Evolutionary conservation across 2,797 vertebrate genomes (phyloP).

Genomic region (Sphenopsis melanotis): DNA sequence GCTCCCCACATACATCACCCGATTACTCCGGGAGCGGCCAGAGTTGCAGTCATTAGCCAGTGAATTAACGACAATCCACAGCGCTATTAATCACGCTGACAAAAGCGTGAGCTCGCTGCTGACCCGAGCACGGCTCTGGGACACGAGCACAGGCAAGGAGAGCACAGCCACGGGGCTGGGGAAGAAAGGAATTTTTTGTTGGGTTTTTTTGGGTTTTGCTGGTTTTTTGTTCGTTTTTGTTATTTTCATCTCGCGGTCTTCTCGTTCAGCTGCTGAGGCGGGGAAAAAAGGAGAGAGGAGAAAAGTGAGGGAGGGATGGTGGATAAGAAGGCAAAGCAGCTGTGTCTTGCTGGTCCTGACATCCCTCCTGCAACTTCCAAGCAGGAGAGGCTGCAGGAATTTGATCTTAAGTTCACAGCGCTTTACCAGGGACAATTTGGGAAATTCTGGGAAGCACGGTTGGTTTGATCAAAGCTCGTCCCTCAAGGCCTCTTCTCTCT

Average conservation of each 20-base stretch:
- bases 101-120: conserved; percentile 88
- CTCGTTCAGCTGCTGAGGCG: not conserved
- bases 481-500: not conserved
- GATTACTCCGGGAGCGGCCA: conserved; percentile 86
- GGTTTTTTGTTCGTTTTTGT: not conserved
- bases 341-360: fast-evolving
- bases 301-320: not conserved
- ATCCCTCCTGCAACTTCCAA: not conserved
- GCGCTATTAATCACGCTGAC: conserved; percentile 99
- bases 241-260: not conserved
- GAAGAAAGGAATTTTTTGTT: not conserved
- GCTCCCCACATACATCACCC: conserved; percentile 94
- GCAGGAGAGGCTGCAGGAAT: too few species aligned
- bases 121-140: conserved; percentile 82
- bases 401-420: fast-evolving
- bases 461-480: not conserved
- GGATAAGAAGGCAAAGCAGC: not conserved
- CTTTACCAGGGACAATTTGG: fast-evolving
- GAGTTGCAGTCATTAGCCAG: conserved; percentile 96
- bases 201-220: not conserved
- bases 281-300: not conserved
- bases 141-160: conserved; percentile 66
- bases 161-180: conserved; percentile 57
- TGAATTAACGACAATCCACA: conserved; percentile 96
- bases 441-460: not conserved